Evolutionary conservation across 2,113 vertebrate genomes (phyloP), one percentile per base, ranked within the genome.

Genomic region (Pelecanoides urinatrix): DNA sequence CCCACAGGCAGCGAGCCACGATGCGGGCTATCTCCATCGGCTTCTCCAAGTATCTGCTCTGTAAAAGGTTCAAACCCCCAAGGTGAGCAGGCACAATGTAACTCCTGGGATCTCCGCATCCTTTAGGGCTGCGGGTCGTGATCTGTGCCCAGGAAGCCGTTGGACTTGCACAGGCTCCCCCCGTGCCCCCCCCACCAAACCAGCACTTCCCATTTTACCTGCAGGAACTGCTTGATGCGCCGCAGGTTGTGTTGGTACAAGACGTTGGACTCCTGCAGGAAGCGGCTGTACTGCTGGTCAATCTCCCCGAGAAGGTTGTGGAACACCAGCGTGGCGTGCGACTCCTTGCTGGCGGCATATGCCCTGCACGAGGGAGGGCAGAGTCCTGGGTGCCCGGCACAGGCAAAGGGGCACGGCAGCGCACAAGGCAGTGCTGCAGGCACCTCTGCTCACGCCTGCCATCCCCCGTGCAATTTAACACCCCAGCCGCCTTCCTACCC

Each of bases 241-340:
- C 99, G 98, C 90, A 99, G 98, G 97, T 99, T 99, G 97, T 99
- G 99, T 97, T 99, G 99, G 97, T 99, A 99, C 58, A 99, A 98
- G 17, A 99, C 99, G 0, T 99, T 99, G 96, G 99, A 99, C 94
- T 99, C 99, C 97, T 99, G 99, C 68, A 99, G 98, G 91, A 99
- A 99, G 89, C 99, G 99, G 97, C 99, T 99, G 86, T 99, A 99
- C 96, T 99, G 99, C 98, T 99, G 99, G 97, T 99, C 99, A 4
- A 99, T 99, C 98, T 99, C 99, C 15, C 99, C 99, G 94, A 99
- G 96, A 76, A 99, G 99, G 97, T 99, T 99, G 97, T 99, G 99
- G 96, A 99, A 99, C 79, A 99, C 99, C 98, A 99, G 96, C 0
- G 99, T 99, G 79, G 99, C 99, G 0, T 99, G 99, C 0, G 99